Evolutionary conservation across 2,113 vertebrate genomes (phyloP), one percentile per base, ranked within the genome.

Genomic region (Carassius auratus): DNA sequence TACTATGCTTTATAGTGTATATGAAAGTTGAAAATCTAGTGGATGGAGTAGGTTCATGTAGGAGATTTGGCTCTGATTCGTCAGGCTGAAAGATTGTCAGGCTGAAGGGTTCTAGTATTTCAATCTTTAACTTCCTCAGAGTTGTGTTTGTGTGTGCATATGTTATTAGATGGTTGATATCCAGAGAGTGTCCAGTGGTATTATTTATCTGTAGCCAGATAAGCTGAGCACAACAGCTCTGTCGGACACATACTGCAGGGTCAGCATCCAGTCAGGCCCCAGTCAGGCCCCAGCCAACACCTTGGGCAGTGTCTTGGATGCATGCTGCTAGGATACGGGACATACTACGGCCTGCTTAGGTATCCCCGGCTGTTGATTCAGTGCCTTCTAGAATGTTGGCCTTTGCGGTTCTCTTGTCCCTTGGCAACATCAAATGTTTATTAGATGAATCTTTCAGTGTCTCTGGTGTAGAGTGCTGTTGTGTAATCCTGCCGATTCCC

Each of bases 341-440:
- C 26, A 17, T 42, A 48, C 81, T 50, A 81, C 45, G 64, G 61
- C 30, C 45, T 78, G 42, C 84, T 84, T 59, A 13, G 74, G 75
- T 80, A 73, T 42, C 77, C 69, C 33, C 2, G 52, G 64, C 79
- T 82, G 45, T 82, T 69, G 62, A 82, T 82, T 82, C 64, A 82
- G 2, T 71, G 80, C 66, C 62, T 82, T 71, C 80, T 71, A 55
- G 80, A 82, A 52, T 50, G 62, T 21, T 66, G 79, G 61, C 48
- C 64, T 71, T 71, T 71, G 80, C 48, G 4, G 64, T 71, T 82
- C 48, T 82, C 42, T 52, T n/a, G 10, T 82, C 48, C 26, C 79
- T 23, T 71, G 80, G 8, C 87, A 73, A 30, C 87, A 83, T 91
- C 83, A 86, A 81, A 88, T 82, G 81, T 88, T 79, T 88, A 91